Base-by-base conservation (phyloP, 1,140 invertebrate genomes). In the Caenorhabditis tropicalis region DNA sequence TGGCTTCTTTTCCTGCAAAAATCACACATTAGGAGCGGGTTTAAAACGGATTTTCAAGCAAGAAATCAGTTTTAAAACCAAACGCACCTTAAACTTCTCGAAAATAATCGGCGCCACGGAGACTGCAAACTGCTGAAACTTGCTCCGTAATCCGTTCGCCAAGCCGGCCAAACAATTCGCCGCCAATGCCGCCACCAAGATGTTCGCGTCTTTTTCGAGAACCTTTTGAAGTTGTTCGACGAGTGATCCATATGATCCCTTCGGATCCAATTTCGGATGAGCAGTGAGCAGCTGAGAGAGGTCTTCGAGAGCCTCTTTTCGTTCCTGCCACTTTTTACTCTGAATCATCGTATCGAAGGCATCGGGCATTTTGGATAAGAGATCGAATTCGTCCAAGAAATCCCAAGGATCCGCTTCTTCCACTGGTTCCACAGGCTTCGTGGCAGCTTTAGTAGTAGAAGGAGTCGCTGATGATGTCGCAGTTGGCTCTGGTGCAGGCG, bases 31-130 rank as follows among this genome's bases (percentile, higher is more conserved):
- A n/a, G n/a, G n/a, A n/a, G n/a, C n/a, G n/a, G n/a, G n/a, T n/a
- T n/a, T n/a, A n/a, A n/a, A n/a, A n/a, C n/a, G n/a, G n/a, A n/a
- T n/a, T n/a, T n/a, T n/a, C n/a, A n/a, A n/a, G n/a, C n/a, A n/a
- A n/a, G n/a, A n/a, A n/a, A n/a, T n/a, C n/a, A n/a, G n/a, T n/a
- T n/a, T n/a, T n/a, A n/a, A n/a, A n/a, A n/a, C n/a, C n/a, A n/a
- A n/a, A n/a, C n/a, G n/a, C n/a, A n/a, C n/a, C 90, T 97, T 97
- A 89, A 99, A 99, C 92, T 98, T 98, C 88, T 98, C 96, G 10
- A 98, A 92, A 65, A 84, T 48, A 15, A 48, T 56, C 10, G 83
- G 65, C 27, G 58, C 39, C 2, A 43, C 36, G 10, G 21, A 43
- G 7, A 48, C 10, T 6, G 43, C 58, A 31, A 65, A 97, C 0